phyloP scores from a whole-genome alignment of 1,140 invertebrate genomes.

The Oryzaephilus surinamensis region DNA sequence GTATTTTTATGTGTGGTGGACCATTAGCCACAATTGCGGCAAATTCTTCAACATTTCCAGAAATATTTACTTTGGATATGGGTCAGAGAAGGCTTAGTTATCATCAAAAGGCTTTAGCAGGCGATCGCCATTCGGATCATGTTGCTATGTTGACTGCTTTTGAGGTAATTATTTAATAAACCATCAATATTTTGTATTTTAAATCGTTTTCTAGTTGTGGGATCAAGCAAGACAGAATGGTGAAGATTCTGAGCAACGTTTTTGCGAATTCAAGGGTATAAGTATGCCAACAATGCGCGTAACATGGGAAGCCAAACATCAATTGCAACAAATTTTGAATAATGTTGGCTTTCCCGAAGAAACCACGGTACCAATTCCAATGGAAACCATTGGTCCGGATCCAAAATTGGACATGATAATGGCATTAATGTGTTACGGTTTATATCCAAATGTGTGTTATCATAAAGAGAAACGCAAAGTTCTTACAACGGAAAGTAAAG shows the following conservation, averaged over 20 bases:
- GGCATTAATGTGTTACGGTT: slow-evolving; percentile 76
- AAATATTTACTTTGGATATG: slow-evolving; percentile 68
- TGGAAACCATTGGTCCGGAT: slow-evolving; percentile 68
- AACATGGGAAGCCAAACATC: slow-evolving; percentile 86
- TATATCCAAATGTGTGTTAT: slow-evolving; percentile 94
- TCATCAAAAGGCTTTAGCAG: slow-evolving; percentile 74
- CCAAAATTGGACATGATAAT: slow-evolving; percentile 75
- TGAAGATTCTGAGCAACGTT: slow-evolving; percentile 67
- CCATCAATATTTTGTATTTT: slow-evolving; percentile 5
- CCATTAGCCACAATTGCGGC: slow-evolving; percentile 88
- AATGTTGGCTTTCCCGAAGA: slow-evolving; percentile 83
- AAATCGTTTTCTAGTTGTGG: slow-evolving; percentile 50
- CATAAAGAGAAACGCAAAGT: slow-evolving; percentile 94
- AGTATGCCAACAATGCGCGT: slow-evolving; percentile 80
- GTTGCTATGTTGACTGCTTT: slow-evolving; percentile 90
- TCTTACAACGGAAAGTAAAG: slow-evolving; percentile 88
- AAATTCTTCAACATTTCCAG: slow-evolving; percentile 83
- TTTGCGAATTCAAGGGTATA: slow-evolving; percentile 85
- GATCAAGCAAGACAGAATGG: slow-evolving; percentile 65
- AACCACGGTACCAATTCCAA: slow-evolving; percentile 57
- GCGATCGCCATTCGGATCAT: slow-evolving; percentile 84
- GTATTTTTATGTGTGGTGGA: slow-evolving; percentile 78
- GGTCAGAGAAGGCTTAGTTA: slow-evolving; percentile 56
- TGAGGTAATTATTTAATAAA: slow-evolving; percentile 39
- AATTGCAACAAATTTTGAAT: slow-evolving; percentile 75